Percentiles rank a stretch among this genome's conserved stretches.
Conservation (phyloP, 2,888 invertebrate genomes). For the Microctonus hyperodae region DNA sequence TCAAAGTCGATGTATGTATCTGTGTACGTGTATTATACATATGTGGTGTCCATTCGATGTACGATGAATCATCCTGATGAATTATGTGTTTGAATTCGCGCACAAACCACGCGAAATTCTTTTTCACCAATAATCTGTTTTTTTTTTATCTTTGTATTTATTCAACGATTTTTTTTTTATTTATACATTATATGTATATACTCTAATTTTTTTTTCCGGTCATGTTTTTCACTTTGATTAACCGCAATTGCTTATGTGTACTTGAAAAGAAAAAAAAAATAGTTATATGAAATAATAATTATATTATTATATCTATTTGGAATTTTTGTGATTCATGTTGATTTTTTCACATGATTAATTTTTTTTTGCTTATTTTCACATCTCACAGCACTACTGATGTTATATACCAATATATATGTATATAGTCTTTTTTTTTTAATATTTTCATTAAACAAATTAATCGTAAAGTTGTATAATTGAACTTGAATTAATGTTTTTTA, state of each 20-base stretch:
- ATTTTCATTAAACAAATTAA: background rate
- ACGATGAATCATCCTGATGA: constrained; percentile 51
- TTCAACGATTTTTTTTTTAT: background rate
- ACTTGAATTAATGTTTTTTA: constrained; percentile 39
- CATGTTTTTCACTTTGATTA: background rate
- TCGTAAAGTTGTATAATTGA: background rate
- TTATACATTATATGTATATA: no score
- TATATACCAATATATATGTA: no score
- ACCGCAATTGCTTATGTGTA: background rate
- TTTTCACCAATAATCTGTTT: background rate
- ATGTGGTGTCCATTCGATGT: constrained; percentile 38
- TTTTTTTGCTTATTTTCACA: background rate
- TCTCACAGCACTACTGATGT: constrained; percentile 3
- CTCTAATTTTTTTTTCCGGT: background rate
- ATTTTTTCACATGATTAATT: background rate
- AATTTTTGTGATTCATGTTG: background rate
- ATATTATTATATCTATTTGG: background rate
- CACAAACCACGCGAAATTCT: background rate
- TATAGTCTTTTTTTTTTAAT: background rate
- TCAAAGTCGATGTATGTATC: no score
- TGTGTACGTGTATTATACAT: no score
- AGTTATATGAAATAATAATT: no score
- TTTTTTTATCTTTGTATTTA: background rate
- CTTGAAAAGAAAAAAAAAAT: no score
- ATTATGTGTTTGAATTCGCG: constrained; percentile 36